A percentile compares a stretch with the other conserved stretches of the same genome.
These are phyloP conservation scores for Selene dorsalis DNA, from an alignment of 2,797 vertebrate species.

Conservation along the genomic window DNA sequence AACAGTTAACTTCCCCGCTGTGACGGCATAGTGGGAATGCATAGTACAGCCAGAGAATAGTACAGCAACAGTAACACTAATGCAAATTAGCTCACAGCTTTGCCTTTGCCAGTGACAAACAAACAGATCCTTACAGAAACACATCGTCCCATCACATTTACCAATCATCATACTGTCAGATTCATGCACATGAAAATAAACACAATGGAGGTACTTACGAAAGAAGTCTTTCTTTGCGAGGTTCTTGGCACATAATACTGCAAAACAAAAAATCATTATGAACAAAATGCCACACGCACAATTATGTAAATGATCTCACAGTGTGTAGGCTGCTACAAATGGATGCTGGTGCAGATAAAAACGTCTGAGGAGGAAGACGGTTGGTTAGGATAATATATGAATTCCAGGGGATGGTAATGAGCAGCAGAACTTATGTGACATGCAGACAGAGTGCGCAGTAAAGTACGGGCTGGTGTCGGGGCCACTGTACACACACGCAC, in stretches of 20 bases:
- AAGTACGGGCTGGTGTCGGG: constrained; percentile 43
- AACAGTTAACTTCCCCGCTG: constrained; percentile 13
- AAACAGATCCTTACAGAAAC: constrained; percentile 23
- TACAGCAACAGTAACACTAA: neutral
- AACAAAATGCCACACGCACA: constrained; percentile 50
- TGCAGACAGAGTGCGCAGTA: constrained; percentile 28
- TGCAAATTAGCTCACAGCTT: neutral
- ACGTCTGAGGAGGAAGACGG: constrained; percentile 46
- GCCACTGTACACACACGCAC: neutral
- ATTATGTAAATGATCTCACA: constrained; percentile 51
- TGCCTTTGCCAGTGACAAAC: constrained; percentile 4
- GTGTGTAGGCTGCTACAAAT: constrained; percentile 59
- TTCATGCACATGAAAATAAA: constrained; percentile 25
- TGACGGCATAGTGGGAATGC: neutral
- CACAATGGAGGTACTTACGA: constrained; percentile 88
- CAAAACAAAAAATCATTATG: constrained; percentile 67
- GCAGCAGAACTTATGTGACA: constrained; percentile 34
- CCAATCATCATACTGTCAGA: neutral
- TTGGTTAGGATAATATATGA: constrained; percentile 60
- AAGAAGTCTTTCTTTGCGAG: constrained; percentile 99
- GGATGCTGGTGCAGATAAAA: constrained; percentile 40
- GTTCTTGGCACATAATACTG: constrained; percentile 99
- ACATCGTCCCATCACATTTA: neutral
- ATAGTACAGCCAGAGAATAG: neutral
- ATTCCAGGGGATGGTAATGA: constrained; percentile 60